A percentile compares a stretch with the other conserved stretches of the same genome.
phyloP scores from a whole-genome alignment of 1,140 invertebrate species.

The Drosophila gunungcola region DNA sequence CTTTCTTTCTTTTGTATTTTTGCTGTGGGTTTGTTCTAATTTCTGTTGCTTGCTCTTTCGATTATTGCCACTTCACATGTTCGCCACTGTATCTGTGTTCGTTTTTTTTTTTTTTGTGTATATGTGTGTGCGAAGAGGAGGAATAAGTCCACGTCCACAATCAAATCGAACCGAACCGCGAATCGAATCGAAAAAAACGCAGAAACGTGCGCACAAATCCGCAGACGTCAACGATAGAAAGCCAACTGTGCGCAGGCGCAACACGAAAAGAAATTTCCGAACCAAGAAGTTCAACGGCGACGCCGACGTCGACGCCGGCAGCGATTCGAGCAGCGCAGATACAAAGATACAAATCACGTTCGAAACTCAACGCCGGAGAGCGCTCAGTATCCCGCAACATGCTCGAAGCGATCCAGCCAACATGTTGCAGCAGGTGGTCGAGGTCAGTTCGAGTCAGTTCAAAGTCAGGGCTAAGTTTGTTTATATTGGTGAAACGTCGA shows the following conservation, averaged over 20 bases:
- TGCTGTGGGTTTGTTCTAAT: constrained; percentile 67
- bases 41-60: constrained; percentile 70
- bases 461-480: constrained; percentile 83
- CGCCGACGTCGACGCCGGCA: constrained; percentile 24
- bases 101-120: constrained; percentile 9
- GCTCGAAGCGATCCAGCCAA: constrained; percentile 33
- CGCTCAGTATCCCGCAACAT: constrained; percentile 19
- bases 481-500: constrained; percentile 37
- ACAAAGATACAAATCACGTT: constrained; percentile 54
- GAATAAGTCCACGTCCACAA: constrained; percentile 70
- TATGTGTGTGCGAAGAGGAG: constrained; percentile 27
- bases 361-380: constrained; percentile 26
- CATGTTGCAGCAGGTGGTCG: constrained; percentile 67
- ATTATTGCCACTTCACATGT: constrained; percentile 62
- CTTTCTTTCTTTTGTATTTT: constrained; percentile 47
- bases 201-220: constrained; percentile 76
- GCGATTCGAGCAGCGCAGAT: constrained; percentile 32
- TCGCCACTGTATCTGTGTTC: constrained; percentile 17
- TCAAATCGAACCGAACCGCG: constrained; percentile 61
- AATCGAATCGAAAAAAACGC: constrained; percentile 41
- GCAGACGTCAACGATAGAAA: constrained; percentile 84
- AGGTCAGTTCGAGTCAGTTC: constrained; percentile 67
- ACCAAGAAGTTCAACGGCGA: constrained; percentile 59
- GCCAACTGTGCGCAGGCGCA: constrained; percentile 84
- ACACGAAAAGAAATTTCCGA: constrained; percentile 79